Percentiles rank a stretch among this genome's conserved stretches.
Evolutionary conservation across 2,113 vertebrate species (phyloP).

Genomic region (Sinosuthora webbiana): DNA sequence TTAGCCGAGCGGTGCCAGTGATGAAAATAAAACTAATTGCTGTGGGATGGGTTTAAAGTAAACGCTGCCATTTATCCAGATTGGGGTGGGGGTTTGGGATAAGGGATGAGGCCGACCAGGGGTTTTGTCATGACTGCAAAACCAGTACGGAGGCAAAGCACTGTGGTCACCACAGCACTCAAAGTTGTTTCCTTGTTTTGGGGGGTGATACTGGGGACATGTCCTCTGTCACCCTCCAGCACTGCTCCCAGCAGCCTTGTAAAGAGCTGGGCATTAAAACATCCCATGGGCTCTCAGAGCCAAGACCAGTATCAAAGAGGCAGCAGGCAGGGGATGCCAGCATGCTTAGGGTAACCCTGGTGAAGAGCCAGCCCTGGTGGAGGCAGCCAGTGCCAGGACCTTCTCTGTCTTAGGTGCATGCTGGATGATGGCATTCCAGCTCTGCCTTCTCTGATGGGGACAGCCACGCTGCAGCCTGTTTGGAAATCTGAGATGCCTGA

Average conservation of each 20-base stretch:
- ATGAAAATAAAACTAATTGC: conserved; percentile 16
- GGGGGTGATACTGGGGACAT: not conserved
- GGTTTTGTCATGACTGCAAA: not conserved
- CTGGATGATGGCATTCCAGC: not conserved
- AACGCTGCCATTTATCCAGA: not conserved
- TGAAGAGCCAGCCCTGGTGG: not conserved
- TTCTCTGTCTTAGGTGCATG: not conserved
- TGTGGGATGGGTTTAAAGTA: not conserved
- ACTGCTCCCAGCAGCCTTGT: not conserved
- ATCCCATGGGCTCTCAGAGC: not conserved
- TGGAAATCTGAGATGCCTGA: not conserved
- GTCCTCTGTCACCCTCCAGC: not conserved
- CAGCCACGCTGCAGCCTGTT: not conserved
- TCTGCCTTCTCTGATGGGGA: not conserved
- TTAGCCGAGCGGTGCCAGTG: not conserved
- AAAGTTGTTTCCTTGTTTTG: not conserved
- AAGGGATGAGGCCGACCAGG: not conserved
- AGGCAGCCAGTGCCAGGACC: not conserved
- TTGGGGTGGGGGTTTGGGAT: not conserved
- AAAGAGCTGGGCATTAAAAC: not conserved
- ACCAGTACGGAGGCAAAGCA: rapidly evolving
- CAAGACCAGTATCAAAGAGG: not conserved
- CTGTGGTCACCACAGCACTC: rapidly evolving
- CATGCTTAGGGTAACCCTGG: not conserved
- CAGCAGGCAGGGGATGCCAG: not conserved